Evolutionary conservation across 30 jellyfish, hydroid and myxozoan genomes (phyloP).

Genomic region (Catostylus mosaicus): DNA sequence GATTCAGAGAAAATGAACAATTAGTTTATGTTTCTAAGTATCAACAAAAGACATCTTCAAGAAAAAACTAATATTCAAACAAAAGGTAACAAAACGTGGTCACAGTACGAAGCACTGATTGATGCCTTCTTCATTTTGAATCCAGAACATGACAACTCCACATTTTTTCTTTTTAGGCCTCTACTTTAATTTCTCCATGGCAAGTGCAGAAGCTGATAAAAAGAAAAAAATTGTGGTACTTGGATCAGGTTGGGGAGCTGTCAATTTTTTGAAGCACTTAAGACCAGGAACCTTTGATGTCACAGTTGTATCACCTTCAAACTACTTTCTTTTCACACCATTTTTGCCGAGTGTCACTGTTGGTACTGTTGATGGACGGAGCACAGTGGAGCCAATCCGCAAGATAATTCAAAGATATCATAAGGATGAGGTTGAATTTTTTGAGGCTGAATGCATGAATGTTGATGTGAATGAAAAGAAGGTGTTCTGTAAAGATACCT

Average conservation of each 20-base stretch:
- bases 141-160: no score
- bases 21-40: no score
- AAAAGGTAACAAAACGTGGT: no score
- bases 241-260: slow-evolving; percentile 99
- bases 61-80: no score
- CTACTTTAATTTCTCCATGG: background rate
- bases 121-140: no score
- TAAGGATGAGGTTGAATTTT: slow-evolving; percentile 57
- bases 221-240: slow-evolving; percentile 75
- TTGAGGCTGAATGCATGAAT: slow-evolving; percentile 86
- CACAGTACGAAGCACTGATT: no score
- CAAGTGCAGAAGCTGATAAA: slow-evolving; percentile 19
- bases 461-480: slow-evolving; percentile 51
- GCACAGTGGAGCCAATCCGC: slow-evolving; percentile 88
- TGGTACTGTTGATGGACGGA: slow-evolving; percentile 89
- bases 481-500: slow-evolving; percentile 68
- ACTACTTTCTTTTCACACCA: slow-evolving; percentile 91
- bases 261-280: slow-evolving; percentile 75
- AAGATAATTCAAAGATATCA: slow-evolving; percentile 60
- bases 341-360: slow-evolving; percentile 94
- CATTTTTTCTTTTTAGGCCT: slow-evolving; percentile 5
- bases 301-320: slow-evolving; percentile 88
- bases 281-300: slow-evolving; percentile 77
- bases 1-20: no score
- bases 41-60: no score